Percentiles rank a stretch among this genome's conserved stretches.
Conservation (phyloP, 2,113 vertebrate genomes). For the Phyllostomus discolor region DNA sequence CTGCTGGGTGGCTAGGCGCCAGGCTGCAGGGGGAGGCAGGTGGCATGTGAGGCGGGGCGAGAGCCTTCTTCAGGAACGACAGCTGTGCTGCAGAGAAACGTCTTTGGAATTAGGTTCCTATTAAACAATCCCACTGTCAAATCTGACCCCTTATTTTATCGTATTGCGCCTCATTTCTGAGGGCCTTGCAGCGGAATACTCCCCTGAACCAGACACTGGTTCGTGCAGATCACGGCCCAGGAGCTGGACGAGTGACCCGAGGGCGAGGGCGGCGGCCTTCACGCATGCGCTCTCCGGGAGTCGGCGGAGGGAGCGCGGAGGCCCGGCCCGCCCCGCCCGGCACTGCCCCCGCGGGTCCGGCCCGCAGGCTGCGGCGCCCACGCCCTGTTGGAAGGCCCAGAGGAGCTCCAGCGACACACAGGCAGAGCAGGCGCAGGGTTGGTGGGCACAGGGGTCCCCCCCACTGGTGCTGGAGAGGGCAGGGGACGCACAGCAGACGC, state of each 20-base stretch:
- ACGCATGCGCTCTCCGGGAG: background rate
- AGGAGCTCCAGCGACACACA: background rate
- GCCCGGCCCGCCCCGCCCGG: background rate
- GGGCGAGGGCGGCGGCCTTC: background rate
- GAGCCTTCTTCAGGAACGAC: background rate
- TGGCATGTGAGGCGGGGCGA: background rate
- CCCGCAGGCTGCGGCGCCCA: background rate
- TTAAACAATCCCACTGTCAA: background rate
- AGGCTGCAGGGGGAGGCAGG: background rate
- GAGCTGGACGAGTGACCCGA: background rate
- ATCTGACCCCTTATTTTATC: background rate
- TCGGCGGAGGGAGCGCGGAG: background rate
- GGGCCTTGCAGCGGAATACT: background rate
- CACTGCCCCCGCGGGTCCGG: background rate
- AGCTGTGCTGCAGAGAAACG: background rate
- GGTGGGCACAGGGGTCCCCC: background rate
- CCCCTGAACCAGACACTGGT: background rate
- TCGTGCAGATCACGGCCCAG: background rate
- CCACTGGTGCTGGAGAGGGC: background rate
- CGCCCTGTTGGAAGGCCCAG: background rate
- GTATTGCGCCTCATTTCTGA: background rate
- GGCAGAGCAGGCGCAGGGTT: background rate
- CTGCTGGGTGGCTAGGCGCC: background rate
- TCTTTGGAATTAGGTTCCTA: conserved; percentile 16
- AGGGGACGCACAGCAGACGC: background rate